Percentiles rank a stretch among this genome's conserved stretches.
Conservation (phyloP, 2,888 invertebrate genomes). For the Aproaerema taeniolella region DNA sequence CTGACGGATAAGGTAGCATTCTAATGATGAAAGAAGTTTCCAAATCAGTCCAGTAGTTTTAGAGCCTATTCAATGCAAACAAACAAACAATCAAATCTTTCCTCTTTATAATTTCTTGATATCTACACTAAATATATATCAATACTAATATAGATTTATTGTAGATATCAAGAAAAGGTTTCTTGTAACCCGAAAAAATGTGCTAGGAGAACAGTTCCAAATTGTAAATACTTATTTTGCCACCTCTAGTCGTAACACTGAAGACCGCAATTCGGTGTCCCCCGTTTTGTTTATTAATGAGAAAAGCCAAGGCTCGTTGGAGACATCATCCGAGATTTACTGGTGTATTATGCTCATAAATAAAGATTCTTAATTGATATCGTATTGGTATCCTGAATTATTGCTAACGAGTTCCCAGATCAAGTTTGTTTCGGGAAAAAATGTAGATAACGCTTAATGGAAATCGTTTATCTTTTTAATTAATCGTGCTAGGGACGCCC, state of each 20-base stretch:
- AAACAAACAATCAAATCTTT: too few species aligned
- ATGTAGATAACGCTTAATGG: constrained; percentile 7
- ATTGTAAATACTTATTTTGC: too few species aligned
- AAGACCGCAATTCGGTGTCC: constrained; percentile 10
- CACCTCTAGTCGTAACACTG: constrained; percentile 6
- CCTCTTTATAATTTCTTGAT: too few species aligned
- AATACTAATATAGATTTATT: too few species aligned
- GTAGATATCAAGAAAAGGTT: too few species aligned
- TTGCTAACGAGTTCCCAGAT: constrained; percentile 30
- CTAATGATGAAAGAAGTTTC: too few species aligned
- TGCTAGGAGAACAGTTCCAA: too few species aligned
- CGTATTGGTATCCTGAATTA: constrained; percentile 25
- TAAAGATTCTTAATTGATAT: constrained; percentile 34
- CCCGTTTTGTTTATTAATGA: constrained; percentile 38
- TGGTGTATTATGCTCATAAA: constrained; percentile 48
- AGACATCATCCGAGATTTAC: constrained; percentile 51
- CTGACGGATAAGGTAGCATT: too few species aligned
- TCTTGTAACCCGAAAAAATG: too few species aligned
- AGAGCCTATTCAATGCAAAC: too few species aligned
- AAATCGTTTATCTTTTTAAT: constrained; percentile 8
- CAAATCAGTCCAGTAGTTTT: too few species aligned
- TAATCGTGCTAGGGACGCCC: constrained; percentile 2
- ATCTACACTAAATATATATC: too few species aligned
- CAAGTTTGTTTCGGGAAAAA: constrained; percentile 19
- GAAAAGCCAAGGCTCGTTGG: constrained; percentile 31